Evolutionary conservation across 2,888 invertebrate genomes (phyloP).

Genomic region (Hypomecis punctinalis): DNA sequence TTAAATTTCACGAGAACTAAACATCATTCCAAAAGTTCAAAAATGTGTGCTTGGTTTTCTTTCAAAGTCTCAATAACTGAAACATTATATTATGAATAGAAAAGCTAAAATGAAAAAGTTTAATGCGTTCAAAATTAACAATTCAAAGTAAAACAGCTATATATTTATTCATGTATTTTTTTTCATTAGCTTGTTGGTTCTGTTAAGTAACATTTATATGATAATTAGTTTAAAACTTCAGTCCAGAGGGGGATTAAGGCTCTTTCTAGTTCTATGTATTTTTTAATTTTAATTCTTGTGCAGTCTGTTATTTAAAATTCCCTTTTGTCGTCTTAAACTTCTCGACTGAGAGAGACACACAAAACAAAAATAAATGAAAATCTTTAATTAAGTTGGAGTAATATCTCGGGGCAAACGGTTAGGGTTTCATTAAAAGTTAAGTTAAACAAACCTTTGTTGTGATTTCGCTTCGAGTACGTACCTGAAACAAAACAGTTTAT

Average conservation of each 20-base stretch:
- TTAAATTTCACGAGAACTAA: too few species aligned
- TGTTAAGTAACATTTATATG: too few species aligned
- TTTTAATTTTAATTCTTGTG: slow-evolving; percentile 1
- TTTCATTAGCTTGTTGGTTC: too few species aligned
- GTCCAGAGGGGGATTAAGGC: not conserved
- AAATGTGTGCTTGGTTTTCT: too few species aligned
- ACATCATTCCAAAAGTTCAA: too few species aligned
- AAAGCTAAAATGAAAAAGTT: too few species aligned
- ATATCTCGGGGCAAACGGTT: slow-evolving; percentile 40
- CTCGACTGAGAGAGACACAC: not conserved
- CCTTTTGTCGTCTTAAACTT: slow-evolving; percentile 9
- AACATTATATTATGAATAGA: too few species aligned
- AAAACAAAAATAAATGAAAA: slow-evolving; percentile 11
- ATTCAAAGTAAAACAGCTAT: too few species aligned
- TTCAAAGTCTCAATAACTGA: too few species aligned
- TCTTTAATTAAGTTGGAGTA: slow-evolving; percentile 24
- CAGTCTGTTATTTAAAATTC: slow-evolving; percentile 11
- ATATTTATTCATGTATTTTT: too few species aligned
- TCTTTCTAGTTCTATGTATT: not conserved
- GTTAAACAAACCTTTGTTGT: slow-evolving; percentile 41
- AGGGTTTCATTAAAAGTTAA: slow-evolving; percentile 48
- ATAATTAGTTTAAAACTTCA: too few species aligned
- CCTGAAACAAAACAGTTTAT: slow-evolving; percentile 54
- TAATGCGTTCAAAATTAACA: too few species aligned
- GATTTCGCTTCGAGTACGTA: slow-evolving; percentile 42